Base-by-base conservation (phyloP, 1,140 invertebrate genomes). In the Coenobita brevimanus region DNA sequence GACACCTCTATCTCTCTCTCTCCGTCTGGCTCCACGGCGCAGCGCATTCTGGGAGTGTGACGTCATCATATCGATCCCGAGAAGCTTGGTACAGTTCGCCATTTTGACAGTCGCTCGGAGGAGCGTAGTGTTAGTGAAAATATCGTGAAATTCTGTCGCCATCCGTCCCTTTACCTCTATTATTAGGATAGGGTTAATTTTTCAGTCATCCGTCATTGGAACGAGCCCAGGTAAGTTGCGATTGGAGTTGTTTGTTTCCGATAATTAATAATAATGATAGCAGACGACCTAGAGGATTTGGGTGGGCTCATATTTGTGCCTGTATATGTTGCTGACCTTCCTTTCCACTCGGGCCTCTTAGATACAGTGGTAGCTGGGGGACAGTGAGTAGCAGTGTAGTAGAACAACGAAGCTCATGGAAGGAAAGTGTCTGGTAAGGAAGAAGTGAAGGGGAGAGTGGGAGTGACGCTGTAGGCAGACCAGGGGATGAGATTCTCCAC, bases 161-260 rank as follows among this genome's bases (percentile, higher is more conserved):
- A 87, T 87, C 85, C 85, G 85, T 87, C 85, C 85, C 85, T 81
- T 80, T 80, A 81, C 85, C 60, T 87, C 85, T 81, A 87, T 81
- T 81, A 87, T 87, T 87, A 87, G 85, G 85, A 87, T 87, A 87
- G 85, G 85, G 69, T 87, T 87, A 87, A 87, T 87, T 87, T 87
- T 87, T 87, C 85, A 87, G 76, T 87, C 76, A 87, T 87, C 85
- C 85, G 85, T 87, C 85, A 87, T 81, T 87, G 85, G 85, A 87
- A 87, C 85, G 85, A 87, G 85, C 85, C 85, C 85, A 81, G 85
- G 85, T 87, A 87, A 87, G 85, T 13, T n/a, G 6, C 17, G n/a
- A 41, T 80, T 41, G 21, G n/a, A 57, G 27, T 6, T 27, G 17
- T 38, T 33, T 71, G 46, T 41, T 15, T 17, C 43, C 10, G 15